Percentiles rank a stretch among this genome's conserved stretches.
Conservation (phyloP, 2,888 invertebrate genomes). For the Trimorus sp. region DNA sequence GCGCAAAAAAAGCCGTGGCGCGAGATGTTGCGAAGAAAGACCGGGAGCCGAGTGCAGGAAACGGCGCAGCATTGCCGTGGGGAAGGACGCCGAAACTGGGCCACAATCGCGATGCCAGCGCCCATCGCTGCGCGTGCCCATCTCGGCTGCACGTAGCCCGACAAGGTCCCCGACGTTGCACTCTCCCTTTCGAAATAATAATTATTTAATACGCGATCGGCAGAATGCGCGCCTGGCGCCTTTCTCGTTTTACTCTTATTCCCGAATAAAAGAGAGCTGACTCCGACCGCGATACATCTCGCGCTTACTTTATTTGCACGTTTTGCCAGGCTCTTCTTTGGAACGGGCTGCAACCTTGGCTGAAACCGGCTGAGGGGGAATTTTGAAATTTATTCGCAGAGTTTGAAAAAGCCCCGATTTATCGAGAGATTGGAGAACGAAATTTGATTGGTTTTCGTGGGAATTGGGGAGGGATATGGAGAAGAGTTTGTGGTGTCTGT, state of each 20-base stretch:
- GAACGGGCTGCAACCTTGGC: no score
- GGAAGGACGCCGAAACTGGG: slow-evolving; percentile 81
- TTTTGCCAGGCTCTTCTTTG: no score
- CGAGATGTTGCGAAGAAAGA: slow-evolving; percentile 5
- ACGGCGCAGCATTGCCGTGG: slow-evolving; percentile 79
- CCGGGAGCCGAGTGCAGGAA: slow-evolving; percentile 71
- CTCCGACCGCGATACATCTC: not conserved
- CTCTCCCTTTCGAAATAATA: slow-evolving; percentile 80
- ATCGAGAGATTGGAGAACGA: no score
- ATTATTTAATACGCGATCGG: slow-evolving; percentile 78
- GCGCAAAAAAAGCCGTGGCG: slow-evolving; percentile 3
- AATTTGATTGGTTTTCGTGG: no score
- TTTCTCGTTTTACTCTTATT: slow-evolving; percentile 40
- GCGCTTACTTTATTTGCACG: not conserved
- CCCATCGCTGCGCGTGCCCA: slow-evolving; percentile 46
- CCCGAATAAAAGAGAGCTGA: slow-evolving; percentile 9
- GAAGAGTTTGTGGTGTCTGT: no score
- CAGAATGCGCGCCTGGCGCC: slow-evolving; percentile 71
- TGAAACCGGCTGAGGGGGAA: no score
- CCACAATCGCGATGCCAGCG: slow-evolving; percentile 67
- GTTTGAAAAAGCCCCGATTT: no score
- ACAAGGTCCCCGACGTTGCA: slow-evolving; percentile 68
- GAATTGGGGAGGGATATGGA: no score
- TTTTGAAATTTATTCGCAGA: no score
- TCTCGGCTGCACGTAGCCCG: slow-evolving; percentile 26